Percentiles rank a stretch among this genome's conserved stretches.
Conservation (phyloP, 2,113 vertebrate species). For the Trinectes maculatus region DNA sequence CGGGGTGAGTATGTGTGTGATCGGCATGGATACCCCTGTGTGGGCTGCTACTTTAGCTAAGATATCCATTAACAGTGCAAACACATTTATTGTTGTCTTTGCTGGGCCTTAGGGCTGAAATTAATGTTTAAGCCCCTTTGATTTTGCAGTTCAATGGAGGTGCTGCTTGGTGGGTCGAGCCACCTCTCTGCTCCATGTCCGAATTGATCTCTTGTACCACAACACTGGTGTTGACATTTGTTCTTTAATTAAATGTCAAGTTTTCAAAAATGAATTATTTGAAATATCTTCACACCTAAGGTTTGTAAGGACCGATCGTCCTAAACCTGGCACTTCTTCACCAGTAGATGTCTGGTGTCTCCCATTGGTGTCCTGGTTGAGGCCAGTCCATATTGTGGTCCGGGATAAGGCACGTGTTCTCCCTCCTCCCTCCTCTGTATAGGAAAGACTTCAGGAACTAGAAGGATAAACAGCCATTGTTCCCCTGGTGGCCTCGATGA, state of each 20-base stretch:
- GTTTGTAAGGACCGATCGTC: neutral
- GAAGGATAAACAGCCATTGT: constrained; percentile 79
- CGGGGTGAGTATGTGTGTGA: constrained; percentile 32
- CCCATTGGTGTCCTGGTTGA: constrained; percentile 21
- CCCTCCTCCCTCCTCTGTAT: constrained; percentile 44
- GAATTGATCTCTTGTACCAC: neutral
- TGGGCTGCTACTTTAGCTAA: constrained; percentile 26
- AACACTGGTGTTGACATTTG: neutral
- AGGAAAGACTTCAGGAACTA: constrained; percentile 76
- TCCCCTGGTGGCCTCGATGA: constrained; percentile 57
- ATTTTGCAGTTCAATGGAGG: neutral
- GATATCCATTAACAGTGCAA: constrained; percentile 42
- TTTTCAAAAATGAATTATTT: neutral
- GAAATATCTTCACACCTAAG: constrained; percentile 11
- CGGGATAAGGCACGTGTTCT: constrained; percentile 54
- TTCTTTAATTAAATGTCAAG: neutral
- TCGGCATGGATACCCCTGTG: constrained; percentile 24
- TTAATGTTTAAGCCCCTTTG: neutral
- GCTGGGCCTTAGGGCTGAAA: constrained; percentile 24
- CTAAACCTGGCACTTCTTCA: neutral
- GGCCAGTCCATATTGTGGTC: constrained; percentile 34
- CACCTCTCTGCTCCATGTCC: no score
- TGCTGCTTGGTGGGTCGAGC: neutral
- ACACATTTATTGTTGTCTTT: constrained; percentile 23
- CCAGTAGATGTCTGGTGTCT: constrained; percentile 1